A percentile compares a stretch with the other conserved stretches of the same genome.
phyloP scores from a whole-genome alignment of 2,797 vertebrate species.

The Oreonectes daqikongensis region DNA sequence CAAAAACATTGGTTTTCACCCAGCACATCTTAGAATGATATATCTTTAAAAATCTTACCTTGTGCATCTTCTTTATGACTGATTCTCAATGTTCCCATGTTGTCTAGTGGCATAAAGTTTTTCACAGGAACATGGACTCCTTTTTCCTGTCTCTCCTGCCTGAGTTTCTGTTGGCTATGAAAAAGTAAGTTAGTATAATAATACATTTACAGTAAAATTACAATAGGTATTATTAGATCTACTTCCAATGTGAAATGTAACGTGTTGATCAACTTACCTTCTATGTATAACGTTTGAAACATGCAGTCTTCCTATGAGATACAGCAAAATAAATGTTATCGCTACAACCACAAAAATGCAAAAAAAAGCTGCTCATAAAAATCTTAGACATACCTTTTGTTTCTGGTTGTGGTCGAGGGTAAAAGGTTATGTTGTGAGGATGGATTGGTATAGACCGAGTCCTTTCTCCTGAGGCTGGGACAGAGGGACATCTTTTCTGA shows the following conservation, averaged over 20 bases:
- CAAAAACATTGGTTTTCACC: not conserved
- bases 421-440: slow-evolving; percentile 48
- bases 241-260: slow-evolving; percentile 1
- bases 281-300: slow-evolving; percentile 39
- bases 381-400: slow-evolving; percentile 42
- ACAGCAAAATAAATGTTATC: not conserved
- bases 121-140: slow-evolving; percentile 39
- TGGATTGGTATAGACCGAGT: slow-evolving; percentile 47
- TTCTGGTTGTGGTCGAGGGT: slow-evolving; percentile 21
- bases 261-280: slow-evolving; percentile 33
- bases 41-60: slow-evolving; percentile 23
- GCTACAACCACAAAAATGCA: not conserved
- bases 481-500: slow-evolving; percentile 43
- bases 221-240: no score
- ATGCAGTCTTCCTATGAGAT: slow-evolving; percentile 30
- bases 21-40: not conserved
- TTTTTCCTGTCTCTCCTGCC: slow-evolving; percentile 46
- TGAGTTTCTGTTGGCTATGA: not conserved
- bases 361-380: not conserved
- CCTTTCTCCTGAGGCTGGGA: slow-evolving; percentile 28
- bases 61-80: slow-evolving; percentile 31
- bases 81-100: slow-evolving; percentile 31
- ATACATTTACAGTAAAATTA: no score
- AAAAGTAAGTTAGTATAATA: not conserved
- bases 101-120: slow-evolving; percentile 44